Evolutionary conservation across 2,113 vertebrate species (phyloP).

Genomic region (Pygoscelis antarcticus): DNA sequence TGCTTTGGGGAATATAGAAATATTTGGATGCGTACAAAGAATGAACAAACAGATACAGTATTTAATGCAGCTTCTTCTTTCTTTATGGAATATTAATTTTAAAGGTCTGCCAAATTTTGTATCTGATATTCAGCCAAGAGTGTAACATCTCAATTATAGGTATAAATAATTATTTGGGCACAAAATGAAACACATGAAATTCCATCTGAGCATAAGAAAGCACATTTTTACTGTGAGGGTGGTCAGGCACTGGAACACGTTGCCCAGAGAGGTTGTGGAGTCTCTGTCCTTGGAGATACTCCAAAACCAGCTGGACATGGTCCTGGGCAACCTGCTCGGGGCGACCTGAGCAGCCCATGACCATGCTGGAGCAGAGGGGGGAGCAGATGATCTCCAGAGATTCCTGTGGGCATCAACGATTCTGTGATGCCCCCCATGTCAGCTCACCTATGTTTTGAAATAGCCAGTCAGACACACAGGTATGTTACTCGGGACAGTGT

Average conservation of each 20-base stretch:
- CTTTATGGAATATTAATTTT: background rate
- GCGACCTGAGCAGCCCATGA: background rate
- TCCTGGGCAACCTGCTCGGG: background rate
- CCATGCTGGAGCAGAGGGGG: background rate
- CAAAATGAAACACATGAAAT: background rate
- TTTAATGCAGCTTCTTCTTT: background rate
- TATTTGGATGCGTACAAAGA: background rate
- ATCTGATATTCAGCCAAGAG: background rate
- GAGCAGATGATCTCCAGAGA: background rate
- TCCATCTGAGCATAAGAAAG: background rate
- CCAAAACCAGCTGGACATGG: background rate
- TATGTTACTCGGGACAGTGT: background rate
- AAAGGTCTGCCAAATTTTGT: background rate
- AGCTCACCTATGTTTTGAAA: background rate
- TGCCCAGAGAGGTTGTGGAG: background rate
- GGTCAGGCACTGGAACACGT: background rate
- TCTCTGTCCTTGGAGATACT: background rate
- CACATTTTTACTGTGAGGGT: background rate
- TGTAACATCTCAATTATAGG: background rate
- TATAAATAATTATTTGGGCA: background rate
- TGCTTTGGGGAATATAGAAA: background rate
- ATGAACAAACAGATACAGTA: background rate
- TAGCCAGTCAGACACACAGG: background rate
- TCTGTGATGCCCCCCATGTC: background rate
- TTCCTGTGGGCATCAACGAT: background rate